These are phyloP conservation scores for Aphis craccivora DNA, from an alignment of 1,140 invertebrate species.

Conservation along the genomic window DNA sequence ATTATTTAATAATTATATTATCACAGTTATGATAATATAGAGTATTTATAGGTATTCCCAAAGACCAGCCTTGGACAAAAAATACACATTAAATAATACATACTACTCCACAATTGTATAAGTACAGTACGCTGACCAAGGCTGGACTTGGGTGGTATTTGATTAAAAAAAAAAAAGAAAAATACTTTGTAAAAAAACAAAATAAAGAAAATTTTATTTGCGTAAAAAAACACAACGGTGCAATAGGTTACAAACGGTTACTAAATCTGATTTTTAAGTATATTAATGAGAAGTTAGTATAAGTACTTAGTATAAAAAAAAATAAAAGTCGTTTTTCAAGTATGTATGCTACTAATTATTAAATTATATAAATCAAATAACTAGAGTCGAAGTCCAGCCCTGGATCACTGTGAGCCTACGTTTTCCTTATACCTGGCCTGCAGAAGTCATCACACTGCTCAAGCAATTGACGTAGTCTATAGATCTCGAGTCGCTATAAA, in stretches of 20 bases:
- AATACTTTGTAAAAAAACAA: slow-evolving; percentile 19
- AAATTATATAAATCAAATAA: slow-evolving; percentile 57
- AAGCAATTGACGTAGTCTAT: slow-evolving; percentile 73
- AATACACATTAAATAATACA: slow-evolving; percentile 40
- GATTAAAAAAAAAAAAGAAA: slow-evolving; percentile 41
- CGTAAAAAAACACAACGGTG: slow-evolving; percentile 43
- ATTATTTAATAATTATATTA: not conserved
- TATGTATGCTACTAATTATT: slow-evolving; percentile 35
- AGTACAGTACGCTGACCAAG: slow-evolving; percentile 51
- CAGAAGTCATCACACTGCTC: slow-evolving; percentile 83
- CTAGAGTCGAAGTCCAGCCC: slow-evolving; percentile 58
- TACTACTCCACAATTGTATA: slow-evolving; percentile 22
- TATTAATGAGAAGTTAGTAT: slow-evolving; percentile 57
- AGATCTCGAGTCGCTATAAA: slow-evolving; percentile 73
- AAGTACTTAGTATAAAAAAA: slow-evolving; percentile 35
- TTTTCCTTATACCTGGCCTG: slow-evolving; percentile 62
- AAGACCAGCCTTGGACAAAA: slow-evolving; percentile 55
- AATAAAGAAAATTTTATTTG: slow-evolving; percentile 34
- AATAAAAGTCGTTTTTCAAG: slow-evolving; percentile 22
- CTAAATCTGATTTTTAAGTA: slow-evolving; percentile 30
- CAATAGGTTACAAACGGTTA: slow-evolving; percentile 50
- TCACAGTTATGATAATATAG: not conserved
- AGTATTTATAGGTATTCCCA: slow-evolving; percentile 40
- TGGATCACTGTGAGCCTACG: slow-evolving; percentile 56
- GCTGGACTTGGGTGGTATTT: slow-evolving; percentile 55